Evolutionary conservation across 2,797 vertebrate genomes (phyloP), one percentile per base, ranked within the genome.

Genomic region (Hippocampus kuda): DNA sequence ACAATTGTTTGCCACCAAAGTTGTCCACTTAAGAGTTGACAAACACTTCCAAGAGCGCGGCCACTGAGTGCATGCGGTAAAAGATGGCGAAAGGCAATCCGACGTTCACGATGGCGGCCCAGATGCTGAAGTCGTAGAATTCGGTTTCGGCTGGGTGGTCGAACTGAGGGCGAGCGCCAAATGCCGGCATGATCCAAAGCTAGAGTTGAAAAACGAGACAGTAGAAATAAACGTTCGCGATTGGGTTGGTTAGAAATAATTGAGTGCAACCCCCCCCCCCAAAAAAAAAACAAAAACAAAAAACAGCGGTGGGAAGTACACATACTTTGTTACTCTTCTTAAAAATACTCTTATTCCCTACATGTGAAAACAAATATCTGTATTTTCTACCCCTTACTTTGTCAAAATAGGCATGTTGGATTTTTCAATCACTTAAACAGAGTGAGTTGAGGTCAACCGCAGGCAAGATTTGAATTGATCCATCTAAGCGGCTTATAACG

Each of bases 111-210:
- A 98, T 85, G 30, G 92, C 90, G 0, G 90, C 84, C 97, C 97
- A 99, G 87, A 95, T 89, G 59, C 80, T 85, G 56, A 91, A 88
- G 0, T 91, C 77, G 0, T 94, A 99, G 85, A 99, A 96, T 0
- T 89, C 65, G 8, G 83, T 79, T 80, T 96, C 95, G 0, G 88
- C 75, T 0, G 83, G 69, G 5, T 95, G 93, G 84, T 95, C 95
- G 77, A 98, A 97, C 85, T 99, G 94, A 0, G 96, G 95, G 30
- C 95, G 93, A 68, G 94, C 95, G 10, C 97, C 97, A 0, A 99
- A 99, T 0, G 97, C 95, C 0, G 95, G 94, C 87, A 98, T 95
- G 88, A 97, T 92, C 97, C 97, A 99, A 69, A 99, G 92, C 97
- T 99, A 89, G 65, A 3, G 69, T 66, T 59, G 49, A 24, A 20